Percentiles rank a stretch among this genome's conserved stretches.
phyloP scores from a whole-genome alignment of 2,888 invertebrate species.

The Clivina fossor region DNA sequence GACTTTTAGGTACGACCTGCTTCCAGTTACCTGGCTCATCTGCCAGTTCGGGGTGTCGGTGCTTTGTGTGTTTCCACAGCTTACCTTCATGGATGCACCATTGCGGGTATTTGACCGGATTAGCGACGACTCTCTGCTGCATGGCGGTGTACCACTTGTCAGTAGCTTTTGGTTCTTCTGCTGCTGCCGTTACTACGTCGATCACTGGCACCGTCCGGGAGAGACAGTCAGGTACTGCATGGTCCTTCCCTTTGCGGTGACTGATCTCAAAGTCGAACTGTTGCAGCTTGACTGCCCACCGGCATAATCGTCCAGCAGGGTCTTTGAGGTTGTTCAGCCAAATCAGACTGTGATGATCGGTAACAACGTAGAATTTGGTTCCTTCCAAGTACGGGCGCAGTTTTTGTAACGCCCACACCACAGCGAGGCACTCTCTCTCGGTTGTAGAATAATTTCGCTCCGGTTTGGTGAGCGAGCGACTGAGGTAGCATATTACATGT shows the following conservation, averaged over 20 bases:
- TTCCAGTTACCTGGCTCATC: background rate
- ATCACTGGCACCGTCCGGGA: background rate
- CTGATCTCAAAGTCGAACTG: background rate
- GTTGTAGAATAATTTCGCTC: constrained; percentile 36
- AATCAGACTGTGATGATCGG: constrained; percentile 21
- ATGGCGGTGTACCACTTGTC: background rate
- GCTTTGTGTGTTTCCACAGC: background rate
- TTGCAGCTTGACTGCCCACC: background rate
- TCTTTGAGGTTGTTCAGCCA: constrained; percentile 24
- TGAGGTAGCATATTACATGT: constrained; percentile 36
- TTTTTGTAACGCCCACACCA: constrained; percentile 17
- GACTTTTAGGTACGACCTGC: background rate
- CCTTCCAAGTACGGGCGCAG: constrained; percentile 23
- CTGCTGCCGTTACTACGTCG: background rate
- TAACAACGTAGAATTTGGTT: constrained; percentile 18
- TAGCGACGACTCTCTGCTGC: background rate
- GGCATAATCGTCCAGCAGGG: background rate
- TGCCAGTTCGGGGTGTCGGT: background rate
- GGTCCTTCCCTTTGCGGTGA: background rate
- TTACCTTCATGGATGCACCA: background rate
- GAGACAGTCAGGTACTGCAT: background rate
- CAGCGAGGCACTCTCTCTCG: constrained; percentile 21
- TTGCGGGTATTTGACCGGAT: background rate
- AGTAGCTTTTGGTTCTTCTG: background rate
- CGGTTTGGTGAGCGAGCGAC: constrained; percentile 21